Evolutionary conservation across 1,140 invertebrate species (phyloP).

Genomic region (Sycophila sp.): DNA sequence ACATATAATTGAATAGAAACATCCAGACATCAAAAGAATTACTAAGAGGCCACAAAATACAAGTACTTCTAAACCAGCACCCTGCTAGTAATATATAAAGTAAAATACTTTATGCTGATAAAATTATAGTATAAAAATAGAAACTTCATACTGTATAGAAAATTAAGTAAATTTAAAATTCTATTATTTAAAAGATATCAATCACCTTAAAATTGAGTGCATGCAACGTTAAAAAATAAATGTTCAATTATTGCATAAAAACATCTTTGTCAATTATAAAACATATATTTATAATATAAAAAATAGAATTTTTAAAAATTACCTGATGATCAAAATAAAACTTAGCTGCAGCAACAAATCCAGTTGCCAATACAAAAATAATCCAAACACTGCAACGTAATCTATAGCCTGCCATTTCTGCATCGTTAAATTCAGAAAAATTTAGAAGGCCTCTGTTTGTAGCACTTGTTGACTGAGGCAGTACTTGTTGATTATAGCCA

Average conservation of each 20-base stretch:
- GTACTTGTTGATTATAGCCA: slow-evolving; percentile 50
- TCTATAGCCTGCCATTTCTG: slow-evolving; percentile 53
- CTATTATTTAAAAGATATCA: too few species aligned
- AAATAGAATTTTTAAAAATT: slow-evolving; percentile 39
- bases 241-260: too few species aligned
- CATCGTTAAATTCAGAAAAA: slow-evolving; percentile 55
- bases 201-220: too few species aligned
- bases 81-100: slow-evolving; percentile 51
- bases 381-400: slow-evolving; percentile 73
- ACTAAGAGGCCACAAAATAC: slow-evolving; percentile 74
- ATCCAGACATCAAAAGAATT: slow-evolving; percentile 71
- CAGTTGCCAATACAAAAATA: slow-evolving; percentile 72
- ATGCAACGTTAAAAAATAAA: too few species aligned
- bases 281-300: slow-evolving; percentile 25
- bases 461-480: slow-evolving; percentile 46
- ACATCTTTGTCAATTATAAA: too few species aligned
- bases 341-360: slow-evolving; percentile 74
- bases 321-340: slow-evolving; percentile 77
- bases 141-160: background rate
- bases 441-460: slow-evolving; percentile 54
- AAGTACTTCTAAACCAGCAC: slow-evolving; percentile 71
- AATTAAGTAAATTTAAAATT: background rate
- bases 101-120: background rate
- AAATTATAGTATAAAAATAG: background rate
- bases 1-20: slow-evolving; percentile 60